These are phyloP conservation scores for Corynorhinus townsendii DNA, from an alignment of 2,113 vertebrate species.

Conservation along the genomic window DNA sequence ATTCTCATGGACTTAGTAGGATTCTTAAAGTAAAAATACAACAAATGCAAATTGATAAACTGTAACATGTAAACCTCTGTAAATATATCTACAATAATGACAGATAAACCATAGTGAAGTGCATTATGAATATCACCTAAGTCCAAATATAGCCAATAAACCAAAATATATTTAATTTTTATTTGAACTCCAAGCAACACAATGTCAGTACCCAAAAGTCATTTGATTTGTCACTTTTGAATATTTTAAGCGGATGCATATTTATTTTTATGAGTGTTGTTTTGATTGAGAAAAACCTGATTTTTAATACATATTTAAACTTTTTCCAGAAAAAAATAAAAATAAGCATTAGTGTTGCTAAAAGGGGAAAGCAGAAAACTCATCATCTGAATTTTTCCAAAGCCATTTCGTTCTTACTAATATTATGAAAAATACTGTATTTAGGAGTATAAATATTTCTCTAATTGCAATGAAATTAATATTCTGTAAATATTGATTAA, in stretches of 20 bases:
- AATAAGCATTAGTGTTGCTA: neutral
- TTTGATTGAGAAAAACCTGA: neutral
- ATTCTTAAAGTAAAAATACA: neutral
- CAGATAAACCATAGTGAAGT: neutral
- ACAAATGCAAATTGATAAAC: neutral
- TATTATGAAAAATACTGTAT: slow-evolving; percentile 52
- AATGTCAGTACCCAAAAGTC: neutral
- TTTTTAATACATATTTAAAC: neutral
- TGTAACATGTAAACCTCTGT: neutral
- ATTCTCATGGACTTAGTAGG: neutral
- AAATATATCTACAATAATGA: neutral
- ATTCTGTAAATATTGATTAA: slow-evolving; percentile 46
- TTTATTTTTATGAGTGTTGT: neutral
- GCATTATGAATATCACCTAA: neutral
- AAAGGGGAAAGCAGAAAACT: neutral
- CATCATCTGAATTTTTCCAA: slow-evolving; percentile 17
- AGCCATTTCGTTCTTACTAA: slow-evolving; percentile 61
- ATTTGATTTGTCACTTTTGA: neutral
- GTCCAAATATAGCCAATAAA: neutral
- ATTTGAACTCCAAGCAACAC: neutral
- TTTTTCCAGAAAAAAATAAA: neutral
- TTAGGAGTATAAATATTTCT: slow-evolving; percentile 72
- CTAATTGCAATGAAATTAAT: slow-evolving; percentile 62
- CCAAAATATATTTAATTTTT: neutral
- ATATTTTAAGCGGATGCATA: neutral